Evolutionary conservation across 2,888 invertebrate genomes (phyloP).

Genomic region (Allygus modestus): DNA sequence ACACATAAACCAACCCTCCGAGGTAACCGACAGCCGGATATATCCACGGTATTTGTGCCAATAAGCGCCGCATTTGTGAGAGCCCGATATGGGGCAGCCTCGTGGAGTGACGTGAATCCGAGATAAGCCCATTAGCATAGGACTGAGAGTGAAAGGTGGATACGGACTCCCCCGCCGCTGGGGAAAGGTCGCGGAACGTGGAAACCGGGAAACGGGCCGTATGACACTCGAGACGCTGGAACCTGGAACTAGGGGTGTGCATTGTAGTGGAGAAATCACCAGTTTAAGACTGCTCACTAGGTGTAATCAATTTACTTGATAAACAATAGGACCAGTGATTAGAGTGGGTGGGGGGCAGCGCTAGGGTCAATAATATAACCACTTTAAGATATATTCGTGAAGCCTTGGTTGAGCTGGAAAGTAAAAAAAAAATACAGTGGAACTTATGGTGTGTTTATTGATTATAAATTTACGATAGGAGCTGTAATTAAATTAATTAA

Average conservation of each 20-base stretch:
- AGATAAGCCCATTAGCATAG: constrained; percentile 42
- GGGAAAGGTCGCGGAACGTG: constrained; percentile 15
- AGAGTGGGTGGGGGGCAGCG: no score
- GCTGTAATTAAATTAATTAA: no score
- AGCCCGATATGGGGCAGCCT: constrained; percentile 32
- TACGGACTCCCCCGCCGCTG: neutral
- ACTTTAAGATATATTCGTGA: no score
- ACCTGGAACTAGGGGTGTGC: neutral
- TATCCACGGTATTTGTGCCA: constrained; percentile 13
- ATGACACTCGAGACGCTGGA: neutral
- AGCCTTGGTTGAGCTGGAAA: no score
- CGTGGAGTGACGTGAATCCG: constrained; percentile 20
- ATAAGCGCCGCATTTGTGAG: constrained; percentile 1
- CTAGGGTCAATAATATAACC: no score
- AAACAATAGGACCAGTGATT: no score
- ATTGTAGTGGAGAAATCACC: no score
- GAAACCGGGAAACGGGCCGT: constrained; percentile 21
- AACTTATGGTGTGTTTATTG: no score
- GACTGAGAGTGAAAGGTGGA: constrained; percentile 38
- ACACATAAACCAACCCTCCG: neutral
- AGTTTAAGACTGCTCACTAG: no score
- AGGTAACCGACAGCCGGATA: neutral
- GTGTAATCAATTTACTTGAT: no score
- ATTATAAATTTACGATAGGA: no score
- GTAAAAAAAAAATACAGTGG: no score